Base-by-base conservation (phyloP, 2,888 invertebrate species). In the Steromphala cineraria region DNA sequence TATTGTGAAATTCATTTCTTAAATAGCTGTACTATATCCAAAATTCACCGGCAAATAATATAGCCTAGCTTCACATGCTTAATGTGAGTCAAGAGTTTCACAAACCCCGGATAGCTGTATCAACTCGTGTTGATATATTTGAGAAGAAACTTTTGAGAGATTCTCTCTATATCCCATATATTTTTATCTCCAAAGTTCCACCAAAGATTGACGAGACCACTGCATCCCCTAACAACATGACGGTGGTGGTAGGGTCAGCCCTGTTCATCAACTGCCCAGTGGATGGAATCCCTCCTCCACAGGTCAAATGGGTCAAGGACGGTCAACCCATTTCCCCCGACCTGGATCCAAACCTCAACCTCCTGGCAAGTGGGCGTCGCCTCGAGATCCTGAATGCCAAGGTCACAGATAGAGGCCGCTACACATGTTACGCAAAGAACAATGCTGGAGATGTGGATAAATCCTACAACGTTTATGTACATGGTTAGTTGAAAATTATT, bases 291-390 rank as follows among this genome's bases (percentile, higher is more conserved):
- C 94, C 92, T 24, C 90, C 88, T 79, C 94, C 93, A 5, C 90
- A 91, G 67, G 92, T 94, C 78, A 90, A 91, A 24, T 94, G 94
- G 94, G 91, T 89, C 62, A 92, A 94, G 85, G 93, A 94, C 86
- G 93, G 92, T 10, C 84, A 88, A 56, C 83, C 88, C 4, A 80
- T 91, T 8, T 86, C 85, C 7, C 85, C 88, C 46, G 85, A 87
- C 0, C 81, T 85, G 31, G 88, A 90, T 77, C 85, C 87, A 2
- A 89, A 89, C 77, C 55, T 90, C 17, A 83, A 86, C 17, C 24
- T 89, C 4, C 83, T 87, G 80, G 89, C 87, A 7, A 88, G 89
- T 53, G 91, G 91, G 2, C 82, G 90, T 4, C 85, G 91, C 8
- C 84, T 93, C 36, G 91, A 92, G 82, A 84, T 93, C 5, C 76